Percentiles rank a stretch among this genome's conserved stretches.
Conservation (phyloP, 2,113 vertebrate genomes). For the Apteryx owenii region DNA sequence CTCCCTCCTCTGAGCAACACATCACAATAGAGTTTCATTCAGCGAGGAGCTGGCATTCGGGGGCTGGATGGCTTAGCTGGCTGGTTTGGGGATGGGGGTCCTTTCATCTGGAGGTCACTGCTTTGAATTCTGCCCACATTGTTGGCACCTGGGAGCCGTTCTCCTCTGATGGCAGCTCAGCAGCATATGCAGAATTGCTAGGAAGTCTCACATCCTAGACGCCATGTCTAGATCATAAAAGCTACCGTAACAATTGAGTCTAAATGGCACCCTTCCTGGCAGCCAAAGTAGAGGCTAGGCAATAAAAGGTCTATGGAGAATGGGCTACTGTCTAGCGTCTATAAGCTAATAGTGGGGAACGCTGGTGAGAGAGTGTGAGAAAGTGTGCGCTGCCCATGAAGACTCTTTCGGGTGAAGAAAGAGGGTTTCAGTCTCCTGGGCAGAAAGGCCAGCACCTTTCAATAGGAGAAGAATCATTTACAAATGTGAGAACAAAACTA, state of each 20-base stretch:
- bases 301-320: conserved; percentile 55
- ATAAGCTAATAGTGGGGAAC: conserved; percentile 47
- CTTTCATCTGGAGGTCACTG: conserved; percentile 63
- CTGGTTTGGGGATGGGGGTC: neutral
- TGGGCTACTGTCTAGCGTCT: conserved; percentile 50
- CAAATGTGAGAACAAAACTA: conserved; percentile 55
- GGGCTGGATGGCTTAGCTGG: conserved; percentile 44
- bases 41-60: conserved; percentile 39
- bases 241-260: conserved; percentile 55
- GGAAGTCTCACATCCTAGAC: conserved; percentile 64
- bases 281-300: conserved; percentile 44
- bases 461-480: conserved; percentile 36
- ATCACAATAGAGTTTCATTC: conserved; percentile 53
- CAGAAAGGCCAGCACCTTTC: conserved; percentile 60
- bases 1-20: neutral
- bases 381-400: conserved; percentile 24
- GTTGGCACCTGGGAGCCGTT: conserved; percentile 38
- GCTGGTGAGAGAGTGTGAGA: conserved; percentile 53
- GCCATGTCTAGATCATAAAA: conserved; percentile 65
- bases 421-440: conserved; percentile 18
- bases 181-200: conserved; percentile 55
- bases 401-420: conserved; percentile 45
- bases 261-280: conserved; percentile 65
- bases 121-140: conserved; percentile 63
- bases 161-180: conserved; percentile 26